These are phyloP conservation scores for Microcebus lehilahytsara DNA, from an alignment of 2,113 vertebrate species.

Conservation along the genomic window DNA sequence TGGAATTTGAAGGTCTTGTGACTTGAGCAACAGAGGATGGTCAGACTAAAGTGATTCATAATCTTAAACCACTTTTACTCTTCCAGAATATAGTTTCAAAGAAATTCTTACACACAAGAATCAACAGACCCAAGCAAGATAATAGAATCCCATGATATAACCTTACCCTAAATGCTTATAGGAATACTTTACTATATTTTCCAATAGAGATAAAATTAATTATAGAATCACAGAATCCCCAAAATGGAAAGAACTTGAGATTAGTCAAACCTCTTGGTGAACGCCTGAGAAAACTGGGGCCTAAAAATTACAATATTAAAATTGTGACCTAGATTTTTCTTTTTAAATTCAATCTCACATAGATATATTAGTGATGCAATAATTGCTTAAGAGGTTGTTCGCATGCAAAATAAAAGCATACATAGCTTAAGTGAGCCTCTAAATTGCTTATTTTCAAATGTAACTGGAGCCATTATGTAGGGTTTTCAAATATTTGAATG, in stretches of 20 bases:
- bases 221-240: not conserved
- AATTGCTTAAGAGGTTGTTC: not conserved
- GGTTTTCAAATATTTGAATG: constrained; percentile 75
- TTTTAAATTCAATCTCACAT: not conserved
- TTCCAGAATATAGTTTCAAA: not conserved
- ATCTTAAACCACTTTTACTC: not conserved
- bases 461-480: constrained; percentile 69
- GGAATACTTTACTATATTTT: not conserved
- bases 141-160: not conserved
- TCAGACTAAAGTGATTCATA: not conserved
- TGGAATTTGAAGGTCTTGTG: not conserved
- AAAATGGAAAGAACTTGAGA: not conserved
- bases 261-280: not conserved
- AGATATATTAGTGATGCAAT: not conserved
- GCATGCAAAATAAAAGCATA: not conserved
- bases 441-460: constrained; percentile 37
- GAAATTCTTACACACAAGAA: not conserved
- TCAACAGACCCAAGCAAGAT: not conserved
- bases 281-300: not conserved
- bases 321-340: not conserved
- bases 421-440: not conserved
- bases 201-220: not conserved
- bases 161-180: not conserved
- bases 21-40: not conserved
- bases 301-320: not conserved